Evolutionary conservation across 2,888 invertebrate species (phyloP), one percentile per base, ranked within the genome.

Genomic region (Aquatica leii): DNA sequence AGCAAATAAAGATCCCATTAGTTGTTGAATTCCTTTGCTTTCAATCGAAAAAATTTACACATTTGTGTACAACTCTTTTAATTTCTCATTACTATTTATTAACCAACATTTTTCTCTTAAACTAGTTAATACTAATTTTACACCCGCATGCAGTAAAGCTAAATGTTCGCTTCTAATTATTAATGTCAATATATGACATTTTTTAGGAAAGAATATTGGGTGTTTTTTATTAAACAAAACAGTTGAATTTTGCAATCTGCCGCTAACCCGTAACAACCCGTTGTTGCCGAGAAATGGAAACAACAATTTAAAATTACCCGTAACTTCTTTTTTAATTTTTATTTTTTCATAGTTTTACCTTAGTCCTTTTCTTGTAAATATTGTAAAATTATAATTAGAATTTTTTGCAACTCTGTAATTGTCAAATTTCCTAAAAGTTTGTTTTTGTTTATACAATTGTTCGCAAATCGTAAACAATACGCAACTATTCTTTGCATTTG

Each of bases 1-100:
- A 31, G 34, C n/a, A 9, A 53, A 48, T 31, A 53, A 18, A 1
- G 37, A 37, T 3, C 37, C 52, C 5, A 40, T 40, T 37, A 52
- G 37, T 52, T 52, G 52, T 9, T 52, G n/a, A n/a, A n/a, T n/a
- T n/a, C n/a, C n/a, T n/a, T n/a, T n/a, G n/a, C n/a, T n/a, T n/a
- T n/a, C n/a, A n/a, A n/a, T n/a, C n/a, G n/a, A n/a, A n/a, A n/a
- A n/a, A n/a, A n/a, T n/a, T n/a, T n/a, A 31, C 31, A 31, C 31
- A 31, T 31, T 31, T 31, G 9, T 31, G 31, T 6, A 31, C 9
- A 9, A 6, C 31, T 31, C 9, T 31, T 31, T 31, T 31, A 31
- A 6, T 31, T 31, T 31, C 31, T 9, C 9, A 31, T 31, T 31
- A 6, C 31, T 9, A 31, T 31, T 31, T 31, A 31, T 31, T 6